Evolutionary conservation across 1,140 invertebrate genomes (phyloP).

Genomic region (Papilio glaucus): DNA sequence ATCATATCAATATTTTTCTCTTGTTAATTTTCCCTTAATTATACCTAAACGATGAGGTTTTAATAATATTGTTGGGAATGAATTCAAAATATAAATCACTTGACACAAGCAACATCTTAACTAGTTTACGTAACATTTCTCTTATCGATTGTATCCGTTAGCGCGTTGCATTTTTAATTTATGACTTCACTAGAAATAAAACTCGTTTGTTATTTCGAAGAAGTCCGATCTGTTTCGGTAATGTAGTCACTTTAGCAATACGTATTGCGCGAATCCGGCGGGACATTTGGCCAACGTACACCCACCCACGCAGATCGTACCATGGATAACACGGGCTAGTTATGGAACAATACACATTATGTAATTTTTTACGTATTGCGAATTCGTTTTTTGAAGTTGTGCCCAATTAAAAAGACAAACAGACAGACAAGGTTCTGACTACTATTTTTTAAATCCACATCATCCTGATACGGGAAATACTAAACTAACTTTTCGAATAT

Average conservation of each 20-base stretch:
- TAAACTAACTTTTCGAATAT: neutral
- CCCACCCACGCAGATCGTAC: neutral
- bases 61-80: neutral
- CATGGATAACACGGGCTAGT: neutral
- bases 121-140: neutral
- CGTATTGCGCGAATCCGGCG: neutral
- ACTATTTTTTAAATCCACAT: neutral
- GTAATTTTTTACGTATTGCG: neutral
- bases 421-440: neutral
- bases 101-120: neutral
- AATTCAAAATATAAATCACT: too few species aligned
- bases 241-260: neutral
- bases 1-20: too few species aligned
- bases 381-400: neutral
- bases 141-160: neutral
- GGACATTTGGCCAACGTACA: neutral
- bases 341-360: neutral
- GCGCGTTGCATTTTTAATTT: neutral
- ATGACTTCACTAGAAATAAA: conserved; percentile 1
- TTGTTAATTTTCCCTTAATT: too few species aligned
- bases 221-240: neutral
- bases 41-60: neutral
- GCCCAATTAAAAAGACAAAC: neutral
- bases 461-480: neutral
- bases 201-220: conserved; percentile 5